A percentile compares a stretch with the other conserved stretches of the same genome.
phyloP scores from a whole-genome alignment of 2,888 invertebrate genomes.

The Lingula anatina region DNA sequence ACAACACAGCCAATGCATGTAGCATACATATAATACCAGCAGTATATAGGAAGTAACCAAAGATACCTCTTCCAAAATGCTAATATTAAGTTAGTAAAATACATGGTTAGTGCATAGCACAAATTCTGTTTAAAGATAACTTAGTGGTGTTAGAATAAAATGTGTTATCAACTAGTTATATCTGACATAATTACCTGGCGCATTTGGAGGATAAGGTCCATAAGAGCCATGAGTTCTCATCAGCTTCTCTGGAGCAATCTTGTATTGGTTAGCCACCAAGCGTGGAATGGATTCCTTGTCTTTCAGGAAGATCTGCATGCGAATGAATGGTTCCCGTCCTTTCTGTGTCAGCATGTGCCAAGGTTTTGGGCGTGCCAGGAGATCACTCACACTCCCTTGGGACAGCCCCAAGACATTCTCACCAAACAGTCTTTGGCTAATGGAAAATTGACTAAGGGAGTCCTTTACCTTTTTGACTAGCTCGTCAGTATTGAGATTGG shows the following conservation, averaged over 20 bases:
- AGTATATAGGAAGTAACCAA: too few relatives aligned
- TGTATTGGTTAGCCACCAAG: conserved; percentile 93
- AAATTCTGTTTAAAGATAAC: too few relatives aligned
- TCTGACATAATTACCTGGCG: too few relatives aligned
- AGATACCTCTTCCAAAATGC: too few relatives aligned
- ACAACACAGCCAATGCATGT: too few relatives aligned
- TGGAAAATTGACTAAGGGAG: conserved; percentile 53
- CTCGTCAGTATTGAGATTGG: conserved; percentile 96
- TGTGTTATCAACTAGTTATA: too few relatives aligned
- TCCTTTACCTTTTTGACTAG: conserved; percentile 77
- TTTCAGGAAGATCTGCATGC: conserved; percentile 83
- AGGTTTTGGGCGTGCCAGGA: conserved; percentile 93
- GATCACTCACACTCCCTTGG: conserved; percentile 89
- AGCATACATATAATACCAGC: too few relatives aligned
- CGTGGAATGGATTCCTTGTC: conserved; percentile 93
- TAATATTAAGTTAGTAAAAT: too few relatives aligned
- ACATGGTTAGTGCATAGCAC: too few relatives aligned
- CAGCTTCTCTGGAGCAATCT: conserved; percentile 94
- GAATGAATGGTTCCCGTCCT: conserved; percentile 70
- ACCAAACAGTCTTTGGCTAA: conserved; percentile 96
- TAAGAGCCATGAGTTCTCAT: too few relatives aligned
- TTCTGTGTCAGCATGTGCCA: conserved; percentile 99
- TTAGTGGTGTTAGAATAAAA: too few relatives aligned
- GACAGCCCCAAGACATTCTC: conserved; percentile 78
- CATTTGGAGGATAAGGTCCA: too few relatives aligned